Evolutionary conservation across 2,797 vertebrate genomes (phyloP), one percentile per base, ranked within the genome.

Genomic region (Mus spretus): DNA sequence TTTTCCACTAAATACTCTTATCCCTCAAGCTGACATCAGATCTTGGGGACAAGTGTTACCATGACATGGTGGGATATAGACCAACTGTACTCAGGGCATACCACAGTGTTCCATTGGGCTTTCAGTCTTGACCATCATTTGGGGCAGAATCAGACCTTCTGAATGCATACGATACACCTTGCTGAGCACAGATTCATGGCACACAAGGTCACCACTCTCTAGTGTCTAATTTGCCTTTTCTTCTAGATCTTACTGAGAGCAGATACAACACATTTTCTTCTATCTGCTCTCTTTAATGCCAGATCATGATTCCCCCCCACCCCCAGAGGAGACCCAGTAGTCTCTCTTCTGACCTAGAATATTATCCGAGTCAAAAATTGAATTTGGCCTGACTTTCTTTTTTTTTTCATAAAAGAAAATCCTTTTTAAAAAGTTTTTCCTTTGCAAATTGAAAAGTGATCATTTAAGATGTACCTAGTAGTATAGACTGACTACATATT

Each of bases 371-470:
- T n/a, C 67, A 70, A 96, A 88, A 88, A 63, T 34, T 77, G 47
- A 40, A 80, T 65, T 40, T 70, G 31, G 15, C 47, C 19, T 82
- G 26, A 75, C 37, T 50, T 70, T 14, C 34, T 34, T 70, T 70
- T 50, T 50, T 31, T 67, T 34, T 37, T 72, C 7, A 57, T 72
- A 24, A 92, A 78, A 50, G 14, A 89, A 84, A 83, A 57, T 91
- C 4, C 1, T 89, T 20, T 13, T 15, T 5, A 10, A 83, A 88
- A 78, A 1, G 0, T 59, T 67, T 80, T 93, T 84, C 47, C 15
- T 82, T 93, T 40, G 24, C 72, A 77, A 86, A 89, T 92, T 91
- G n/a, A 82, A 95, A 82, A 91, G 24, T 89, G 37, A 70, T 81
- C 89, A 74, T 77, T 82, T 78, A 47, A 44, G n/a, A 53, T 15